Evolutionary conservation across 1,140 invertebrate species (phyloP), one percentile per base, ranked within the genome.

Genomic region (Anthonomus grandis): DNA sequence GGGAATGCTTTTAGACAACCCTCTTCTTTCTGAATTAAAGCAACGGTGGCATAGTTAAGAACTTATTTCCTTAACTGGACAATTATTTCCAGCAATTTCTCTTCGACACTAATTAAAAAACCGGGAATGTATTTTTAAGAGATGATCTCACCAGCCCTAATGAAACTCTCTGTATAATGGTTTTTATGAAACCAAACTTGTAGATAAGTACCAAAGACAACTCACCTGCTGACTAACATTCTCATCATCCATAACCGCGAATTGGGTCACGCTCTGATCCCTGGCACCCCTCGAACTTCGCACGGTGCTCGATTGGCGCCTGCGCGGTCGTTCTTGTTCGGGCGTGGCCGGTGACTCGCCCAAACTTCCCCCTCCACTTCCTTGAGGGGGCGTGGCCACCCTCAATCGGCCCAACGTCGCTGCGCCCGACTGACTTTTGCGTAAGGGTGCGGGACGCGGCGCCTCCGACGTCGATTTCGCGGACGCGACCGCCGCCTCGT

Each of bases 201-300:
- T 17, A 8, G 17, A 12, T 10, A 23, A 45, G 22, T 8, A 45
- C 21, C 42, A 4, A 47, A 31, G n/a, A 10, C 2, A 21, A 56
- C 51, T 78, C 21, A 88, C 85, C 78, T 93, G 91, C 70, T 93
- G 90, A 8, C 91, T 94, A 0, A 93, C 86, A 69, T 93, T 94
- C 57, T 94, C 92, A 72, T 95, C 93, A 70, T 95, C 93, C 66
- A 94, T 94, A 52, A 94, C 81, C 4, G 92, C 93, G 74, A 92
- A 94, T 73, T 95, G 92, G 5, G 90, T 84, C 64, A 93, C 57
- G 71, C 81, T 74, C 66, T 84, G 81, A 63, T 85, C 83, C 18
- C 78, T 75, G 5, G 53, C 69, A 54, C 60, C 73, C 62, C 62
- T 63, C 55, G 64, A 75, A 59, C 57, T 76, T 55, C 53, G 50